phyloP scores from a whole-genome alignment of 2,888 invertebrate species.

The Leucophenga maculata region DNA sequence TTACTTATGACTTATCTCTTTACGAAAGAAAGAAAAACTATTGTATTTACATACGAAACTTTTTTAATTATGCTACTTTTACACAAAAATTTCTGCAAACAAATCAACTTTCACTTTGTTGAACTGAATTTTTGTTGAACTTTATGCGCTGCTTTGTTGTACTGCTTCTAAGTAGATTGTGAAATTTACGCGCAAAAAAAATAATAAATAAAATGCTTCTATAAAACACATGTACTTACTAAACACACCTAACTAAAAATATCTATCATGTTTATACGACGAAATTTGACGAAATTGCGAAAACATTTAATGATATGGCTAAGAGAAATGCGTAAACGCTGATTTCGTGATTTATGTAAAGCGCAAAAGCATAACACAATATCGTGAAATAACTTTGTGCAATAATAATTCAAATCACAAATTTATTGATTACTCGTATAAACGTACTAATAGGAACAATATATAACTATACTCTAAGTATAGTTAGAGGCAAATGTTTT shows the following conservation, averaged over 20 bases:
- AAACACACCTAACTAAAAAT: not conserved
- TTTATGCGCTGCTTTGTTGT: conserved; percentile 31
- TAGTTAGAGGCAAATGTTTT: conserved; percentile 19
- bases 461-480: conserved; percentile 28
- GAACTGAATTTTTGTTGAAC: not conserved
- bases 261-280: too few species aligned
- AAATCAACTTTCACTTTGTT: not conserved
- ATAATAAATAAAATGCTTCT: conserved; percentile 4
- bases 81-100: conserved; percentile 28
- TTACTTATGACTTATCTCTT: conserved; percentile 38
- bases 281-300: too few species aligned
- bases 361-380: too few species aligned
- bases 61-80: conserved; percentile 22
- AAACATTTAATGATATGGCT: too few species aligned
- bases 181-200: not conserved
- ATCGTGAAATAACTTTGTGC: too few species aligned
- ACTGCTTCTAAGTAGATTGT: too few species aligned
- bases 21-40: conserved; percentile 22
- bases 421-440: too few species aligned
- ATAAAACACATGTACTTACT: not conserved
- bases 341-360: too few species aligned
- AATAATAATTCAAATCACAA: too few species aligned
- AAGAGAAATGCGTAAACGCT: too few species aligned
- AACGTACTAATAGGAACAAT: too few species aligned
- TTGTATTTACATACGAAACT: conserved; percentile 37